Evolutionary conservation across 2,888 invertebrate species (phyloP).

Genomic region (Xylocampa areola): DNA sequence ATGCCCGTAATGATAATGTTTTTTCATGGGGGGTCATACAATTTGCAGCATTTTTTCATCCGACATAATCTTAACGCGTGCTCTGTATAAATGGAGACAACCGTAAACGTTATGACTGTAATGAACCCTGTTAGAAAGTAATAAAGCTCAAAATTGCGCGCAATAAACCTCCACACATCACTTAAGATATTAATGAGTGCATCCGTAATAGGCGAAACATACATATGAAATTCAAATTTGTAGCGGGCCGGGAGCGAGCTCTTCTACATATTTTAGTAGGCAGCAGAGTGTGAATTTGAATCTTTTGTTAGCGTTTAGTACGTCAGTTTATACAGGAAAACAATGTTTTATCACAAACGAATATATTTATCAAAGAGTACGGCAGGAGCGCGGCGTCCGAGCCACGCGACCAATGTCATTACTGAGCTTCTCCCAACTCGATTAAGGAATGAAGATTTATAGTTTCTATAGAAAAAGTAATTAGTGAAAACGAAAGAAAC

Average conservation of each 20-base stretch:
- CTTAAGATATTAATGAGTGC: constrained; percentile 90
- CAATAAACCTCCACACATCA: constrained; percentile 80
- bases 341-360: constrained; percentile 75
- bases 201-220: constrained; percentile 89
- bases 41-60: constrained; percentile 88
- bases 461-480: constrained; percentile 86
- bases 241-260: constrained; percentile 86
- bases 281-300: constrained; percentile 89
- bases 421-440: constrained; percentile 58
- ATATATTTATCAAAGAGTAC: constrained; percentile 56
- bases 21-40: constrained; percentile 86
- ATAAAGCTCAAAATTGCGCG: constrained; percentile 74
- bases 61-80: constrained; percentile 84
- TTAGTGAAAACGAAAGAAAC: constrained; percentile 87
- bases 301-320: constrained; percentile 88
- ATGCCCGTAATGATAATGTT: constrained; percentile 84
- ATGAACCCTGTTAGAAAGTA: constrained; percentile 55
- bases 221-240: constrained; percentile 90
- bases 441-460: constrained; percentile 74
- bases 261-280: constrained; percentile 89
- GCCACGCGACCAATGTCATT: constrained; percentile 51
- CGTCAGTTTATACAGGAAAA: constrained; percentile 78
- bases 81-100: constrained; percentile 78
- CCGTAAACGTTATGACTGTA: constrained; percentile 45
- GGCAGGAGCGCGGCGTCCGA: constrained; percentile 24